Base-by-base conservation (phyloP, 2,113 vertebrate genomes). In the Chaetura pelagica region DNA sequence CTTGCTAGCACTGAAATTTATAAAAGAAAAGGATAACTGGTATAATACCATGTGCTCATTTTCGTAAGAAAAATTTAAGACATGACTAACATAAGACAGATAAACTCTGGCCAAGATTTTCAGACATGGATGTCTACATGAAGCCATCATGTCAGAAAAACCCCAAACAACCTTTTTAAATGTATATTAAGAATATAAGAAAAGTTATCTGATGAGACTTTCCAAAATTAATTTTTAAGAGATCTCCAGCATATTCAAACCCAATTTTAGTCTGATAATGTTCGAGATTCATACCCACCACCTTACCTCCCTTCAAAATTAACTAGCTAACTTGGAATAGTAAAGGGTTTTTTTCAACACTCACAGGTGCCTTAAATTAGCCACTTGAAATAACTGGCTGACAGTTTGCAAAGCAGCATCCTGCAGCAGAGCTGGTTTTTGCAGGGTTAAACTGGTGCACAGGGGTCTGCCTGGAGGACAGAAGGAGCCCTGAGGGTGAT, bases 401-500 rank as follows among this genome's bases (percentile, higher is more conserved):
- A 11, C 19, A 48, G 29, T 5, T 1, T 2, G 14, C 54, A 75
- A 61, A 29, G 34, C 29, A 14, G 64, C 14, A 51, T 34, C 34
- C 63, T 38, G 38, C 10, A 10, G 38, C 38, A 38, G 38, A 48
- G 63, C 9, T 26, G n/a, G 4, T 42, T 63, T 69, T 63, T 1
- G 0, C 34, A 27, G 34, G 22, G 18, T 19, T 38, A 24, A 76
- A 15, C 15, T 57, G 57, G 9, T 51, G 18, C 1, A 2, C 26
- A 30, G 22, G 22, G 19, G 3, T 59, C 46, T 61, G 15, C 13
- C 18, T n/a, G 40, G 15, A 63, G 49, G 18, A 35, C 21, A 42
- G 21, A 63, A 62, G 40, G 14, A 63, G 9, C 9, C 21, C 17
- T 0, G 0, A 35, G 9, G 15, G 7, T 20, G 30, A 24, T 49